Evolutionary conservation across 2,888 invertebrate genomes (phyloP).

Genomic region (Clitarchus hookeri): DNA sequence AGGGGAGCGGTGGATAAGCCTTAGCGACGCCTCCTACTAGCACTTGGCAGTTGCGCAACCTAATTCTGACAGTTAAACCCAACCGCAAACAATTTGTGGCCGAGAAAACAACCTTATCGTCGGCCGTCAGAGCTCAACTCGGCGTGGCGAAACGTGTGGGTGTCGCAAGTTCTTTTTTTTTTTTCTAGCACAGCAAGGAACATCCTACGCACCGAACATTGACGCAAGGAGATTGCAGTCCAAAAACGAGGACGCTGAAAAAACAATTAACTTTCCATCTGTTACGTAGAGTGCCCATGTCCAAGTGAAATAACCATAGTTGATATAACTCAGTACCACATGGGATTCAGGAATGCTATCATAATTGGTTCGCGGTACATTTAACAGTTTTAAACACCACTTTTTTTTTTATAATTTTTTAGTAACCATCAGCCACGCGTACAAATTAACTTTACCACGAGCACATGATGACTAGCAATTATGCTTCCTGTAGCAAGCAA

Average conservation of each 20-base stretch:
- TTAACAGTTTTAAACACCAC: too few relatives aligned
- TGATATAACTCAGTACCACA: too few relatives aligned
- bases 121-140: not conserved
- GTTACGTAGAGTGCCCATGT: too few relatives aligned
- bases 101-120: not conserved
- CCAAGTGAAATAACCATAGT: too few relatives aligned
- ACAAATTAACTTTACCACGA: too few relatives aligned
- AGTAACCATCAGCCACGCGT: too few relatives aligned
- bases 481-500: too few relatives aligned
- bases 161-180: not conserved
- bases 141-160: not conserved
- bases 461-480: too few relatives aligned
- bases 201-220: not conserved
- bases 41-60: not conserved
- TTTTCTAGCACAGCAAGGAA: not conserved
- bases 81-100: not conserved
- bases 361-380: too few relatives aligned
- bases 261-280: too few relatives aligned
- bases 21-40: not conserved
- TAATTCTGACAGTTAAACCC: conserved; percentile 8
- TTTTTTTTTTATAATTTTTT: too few relatives aligned
- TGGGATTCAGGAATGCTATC: too few relatives aligned
- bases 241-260: not conserved
- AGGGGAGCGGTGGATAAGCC: not conserved
- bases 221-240: not conserved